Evolutionary conservation across 2,888 invertebrate species (phyloP).

Genomic region (Athrips mouffetella): DNA sequence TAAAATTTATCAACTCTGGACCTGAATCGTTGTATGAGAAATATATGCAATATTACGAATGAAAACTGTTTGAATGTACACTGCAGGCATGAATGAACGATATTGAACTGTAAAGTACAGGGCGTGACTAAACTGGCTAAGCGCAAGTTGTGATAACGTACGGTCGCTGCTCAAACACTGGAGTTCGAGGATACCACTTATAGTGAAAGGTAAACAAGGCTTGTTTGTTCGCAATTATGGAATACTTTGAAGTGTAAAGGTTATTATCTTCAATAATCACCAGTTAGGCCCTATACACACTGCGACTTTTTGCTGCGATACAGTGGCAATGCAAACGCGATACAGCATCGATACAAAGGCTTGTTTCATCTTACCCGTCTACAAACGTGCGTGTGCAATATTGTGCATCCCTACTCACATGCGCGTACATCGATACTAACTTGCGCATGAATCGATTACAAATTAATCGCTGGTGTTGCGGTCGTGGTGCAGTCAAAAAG

Average conservation of each 20-base stretch:
- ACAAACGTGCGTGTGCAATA: too few species aligned
- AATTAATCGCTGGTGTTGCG: too few species aligned
- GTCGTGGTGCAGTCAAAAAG: too few species aligned
- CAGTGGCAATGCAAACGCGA: too few species aligned
- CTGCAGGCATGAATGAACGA: not conserved
- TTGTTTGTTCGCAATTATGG: constrained; percentile 2
- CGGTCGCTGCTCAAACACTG: not conserved
- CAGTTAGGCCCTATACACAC: too few species aligned
- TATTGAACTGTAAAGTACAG: constrained; percentile 20
- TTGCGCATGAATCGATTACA: too few species aligned
- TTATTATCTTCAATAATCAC: constrained; percentile 12
- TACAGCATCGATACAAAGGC: too few species aligned
- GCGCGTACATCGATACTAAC: too few species aligned
- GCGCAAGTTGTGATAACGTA: constrained; percentile 43
- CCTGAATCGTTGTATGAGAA: constrained; percentile 62
- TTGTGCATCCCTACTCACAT: too few species aligned
- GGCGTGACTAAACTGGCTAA: constrained; percentile 47
- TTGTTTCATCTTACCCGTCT: too few species aligned
- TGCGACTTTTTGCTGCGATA: too few species aligned
- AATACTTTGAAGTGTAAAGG: not conserved
- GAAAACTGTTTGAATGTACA: constrained; percentile 5
- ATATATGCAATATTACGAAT: constrained; percentile 18
- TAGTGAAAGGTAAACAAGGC: not conserved
- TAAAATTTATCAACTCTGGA: constrained; percentile 53
- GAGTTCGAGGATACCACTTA: not conserved